Evolutionary conservation across 2,113 vertebrate species (phyloP), one percentile per base, ranked within the genome.

Genomic region (Gadus macrocephalus): DNA sequence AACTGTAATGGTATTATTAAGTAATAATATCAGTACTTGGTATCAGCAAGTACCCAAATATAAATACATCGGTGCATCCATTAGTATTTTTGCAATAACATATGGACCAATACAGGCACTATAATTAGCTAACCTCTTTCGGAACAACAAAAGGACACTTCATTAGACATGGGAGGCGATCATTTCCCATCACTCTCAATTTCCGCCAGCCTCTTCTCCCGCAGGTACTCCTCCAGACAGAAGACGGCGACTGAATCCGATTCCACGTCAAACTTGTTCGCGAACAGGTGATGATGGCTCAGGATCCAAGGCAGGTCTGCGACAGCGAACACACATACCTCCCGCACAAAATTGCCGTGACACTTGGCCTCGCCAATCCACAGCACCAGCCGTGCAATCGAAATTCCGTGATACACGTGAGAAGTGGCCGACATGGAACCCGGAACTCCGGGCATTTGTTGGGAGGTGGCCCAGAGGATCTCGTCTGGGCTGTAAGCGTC

Each of bases 401-500:
- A 88, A 0, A 92, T 93, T 68, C 95, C 88, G 73, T 96, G 95
- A 0, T 93, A 91, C 60, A 92, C 74, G 0, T 98, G 0, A 92
- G 95, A 0, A 74, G 88, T 92, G 4, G 90, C 79, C 68, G 93
- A 82, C 6, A 81, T 74, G 0, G 92, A 94, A 0, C 96, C 95
- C 0, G 96, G 93, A 17, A 94, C 92, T 7, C 89, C 91, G 0
- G 93, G 90, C 1, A 96, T 92, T 80, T 94, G 90, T 42, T 97
- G 94, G 72, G 97, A 84, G 5, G 95, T 97, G 49, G 96, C 96
- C 95, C 96, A 98, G 22, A 97, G 69, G 22, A 93, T 92, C 78
- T 97, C 95, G 78, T 97, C 95, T 0, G 96, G 95, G 78, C 95
- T 95, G 67, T 92, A 96, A 0, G 94, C 93, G 72, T 98, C 95